Evolutionary conservation across 1,140 invertebrate species (phyloP).

Genomic region (Apis florea): DNA sequence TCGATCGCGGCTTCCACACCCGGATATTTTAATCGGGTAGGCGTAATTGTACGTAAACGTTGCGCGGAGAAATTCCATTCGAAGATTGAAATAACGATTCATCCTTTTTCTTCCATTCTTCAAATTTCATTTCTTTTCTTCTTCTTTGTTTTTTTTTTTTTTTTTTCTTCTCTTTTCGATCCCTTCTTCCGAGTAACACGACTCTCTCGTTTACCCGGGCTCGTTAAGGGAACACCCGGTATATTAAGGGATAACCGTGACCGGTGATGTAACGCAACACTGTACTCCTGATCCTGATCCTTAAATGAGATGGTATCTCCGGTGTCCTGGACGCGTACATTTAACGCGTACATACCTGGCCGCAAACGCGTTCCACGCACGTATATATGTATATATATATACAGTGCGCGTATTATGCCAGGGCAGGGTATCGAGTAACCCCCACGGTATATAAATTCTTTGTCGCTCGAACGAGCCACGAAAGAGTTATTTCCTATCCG

Average conservation of each 20-base stretch:
- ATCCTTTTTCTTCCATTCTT: not conserved
- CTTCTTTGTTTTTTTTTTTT: not conserved
- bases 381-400: too few species aligned
- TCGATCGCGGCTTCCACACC: not conserved
- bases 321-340: conserved; percentile 62
- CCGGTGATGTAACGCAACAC: conserved; percentile 76
- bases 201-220: conserved; percentile 72
- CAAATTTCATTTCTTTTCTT: not conserved
- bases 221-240: conserved; percentile 75
- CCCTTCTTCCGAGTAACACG: conserved; percentile 63
- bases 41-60: conserved; percentile 6
- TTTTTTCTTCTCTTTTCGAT: conserved; percentile 4
- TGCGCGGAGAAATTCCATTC: not conserved
- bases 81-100: too few species aligned
- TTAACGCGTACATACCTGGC: conserved; percentile 54
- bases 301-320: conserved; percentile 74
- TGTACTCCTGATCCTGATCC: conserved; percentile 72
- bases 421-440: conserved; percentile 56
- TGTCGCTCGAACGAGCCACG: conserved; percentile 45
- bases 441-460: conserved; percentile 57
- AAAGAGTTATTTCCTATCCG: conserved; percentile 23
- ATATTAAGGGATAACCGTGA: conserved; percentile 76
- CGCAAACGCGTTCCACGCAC: conserved; percentile 21
- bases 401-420: conserved; percentile 48
- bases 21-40: conserved; percentile 31